A percentile compares a stretch with the other conserved stretches of the same genome.
These are phyloP conservation scores for Drosophila sulfurigaster DNA, from an alignment of 1,140 invertebrate genomes.

Conservation along the genomic window DNA sequence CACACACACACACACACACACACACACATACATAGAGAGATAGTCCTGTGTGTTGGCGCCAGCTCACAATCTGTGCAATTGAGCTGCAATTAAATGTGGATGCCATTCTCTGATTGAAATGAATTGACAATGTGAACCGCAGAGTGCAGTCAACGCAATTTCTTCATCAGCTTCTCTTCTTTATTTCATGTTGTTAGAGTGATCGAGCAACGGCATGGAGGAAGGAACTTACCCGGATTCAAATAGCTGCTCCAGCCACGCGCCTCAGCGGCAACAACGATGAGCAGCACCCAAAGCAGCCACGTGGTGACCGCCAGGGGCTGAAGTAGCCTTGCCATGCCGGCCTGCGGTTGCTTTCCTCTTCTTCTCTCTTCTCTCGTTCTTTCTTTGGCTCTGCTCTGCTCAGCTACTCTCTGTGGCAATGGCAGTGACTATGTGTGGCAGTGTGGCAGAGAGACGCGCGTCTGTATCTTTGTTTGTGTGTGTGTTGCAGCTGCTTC, in stretches of 20 bases:
- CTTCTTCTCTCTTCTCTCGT: not conserved
- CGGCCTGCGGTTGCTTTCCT: constrained; percentile 18
- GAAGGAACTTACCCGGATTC: constrained; percentile 53
- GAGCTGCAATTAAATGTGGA: constrained; percentile 74
- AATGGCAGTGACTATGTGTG: not conserved
- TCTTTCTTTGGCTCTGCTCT: too few relatives aligned
- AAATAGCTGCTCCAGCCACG: constrained; percentile 45
- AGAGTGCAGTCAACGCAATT: not conserved
- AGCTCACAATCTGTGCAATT: constrained; percentile 69
- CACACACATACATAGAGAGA: not conserved
- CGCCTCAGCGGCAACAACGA: constrained; percentile 26
- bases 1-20: too few relatives aligned
- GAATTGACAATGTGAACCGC: constrained; percentile 57
- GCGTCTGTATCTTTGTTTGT: too few relatives aligned
- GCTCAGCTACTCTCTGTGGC: not conserved
- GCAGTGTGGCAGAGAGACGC: not conserved
- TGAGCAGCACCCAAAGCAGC: constrained; percentile 66
- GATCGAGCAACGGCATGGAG: not conserved
- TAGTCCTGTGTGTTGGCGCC: not conserved
- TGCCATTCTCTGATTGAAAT: constrained; percentile 71
- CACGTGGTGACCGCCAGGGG: constrained; percentile 58
- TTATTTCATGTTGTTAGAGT: not conserved
- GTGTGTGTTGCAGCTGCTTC: not conserved
- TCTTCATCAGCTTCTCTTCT: not conserved
- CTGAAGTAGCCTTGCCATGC: constrained; percentile 61